Conservation (phyloP, 2,113 vertebrate species). For the Microcebus ravelobensis region DNA sequence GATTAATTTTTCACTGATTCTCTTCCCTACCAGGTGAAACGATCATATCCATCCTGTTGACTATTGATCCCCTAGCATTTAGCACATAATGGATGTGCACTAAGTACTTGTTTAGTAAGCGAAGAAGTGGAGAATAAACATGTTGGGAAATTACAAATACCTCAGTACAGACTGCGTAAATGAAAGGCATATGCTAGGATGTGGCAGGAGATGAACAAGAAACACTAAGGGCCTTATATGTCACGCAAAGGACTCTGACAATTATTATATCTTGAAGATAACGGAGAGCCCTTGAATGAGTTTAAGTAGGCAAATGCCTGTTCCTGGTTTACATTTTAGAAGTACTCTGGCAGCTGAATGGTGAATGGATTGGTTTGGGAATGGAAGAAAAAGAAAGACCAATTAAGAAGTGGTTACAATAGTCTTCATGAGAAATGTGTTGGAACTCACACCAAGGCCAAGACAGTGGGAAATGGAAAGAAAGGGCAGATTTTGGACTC, state of each 20-base stretch:
- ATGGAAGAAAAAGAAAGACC: constrained; percentile 10
- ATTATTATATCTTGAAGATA: background rate
- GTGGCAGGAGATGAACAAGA: background rate
- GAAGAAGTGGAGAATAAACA: background rate
- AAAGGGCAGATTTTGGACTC: background rate
- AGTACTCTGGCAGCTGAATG: background rate
- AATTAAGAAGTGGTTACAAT: background rate
- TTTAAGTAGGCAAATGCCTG: background rate
- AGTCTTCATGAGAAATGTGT: background rate
- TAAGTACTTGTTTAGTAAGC: background rate
- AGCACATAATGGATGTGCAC: background rate
- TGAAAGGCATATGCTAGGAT: background rate
- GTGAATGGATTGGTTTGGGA: background rate
- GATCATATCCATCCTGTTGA: background rate
- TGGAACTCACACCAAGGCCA: background rate
- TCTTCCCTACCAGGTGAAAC: background rate
- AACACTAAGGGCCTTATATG: background rate
- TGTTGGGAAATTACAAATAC: background rate
- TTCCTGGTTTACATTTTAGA: background rate
- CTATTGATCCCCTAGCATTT: background rate
- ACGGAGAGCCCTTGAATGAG: background rate
- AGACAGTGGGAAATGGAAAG: background rate
- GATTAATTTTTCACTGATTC: background rate
- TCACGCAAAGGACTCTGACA: background rate
- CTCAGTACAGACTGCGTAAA: background rate